These are phyloP conservation scores for Megaleporinus macrocephalus DNA, from an alignment of 2,113 vertebrate genomes.

Conservation along the genomic window DNA sequence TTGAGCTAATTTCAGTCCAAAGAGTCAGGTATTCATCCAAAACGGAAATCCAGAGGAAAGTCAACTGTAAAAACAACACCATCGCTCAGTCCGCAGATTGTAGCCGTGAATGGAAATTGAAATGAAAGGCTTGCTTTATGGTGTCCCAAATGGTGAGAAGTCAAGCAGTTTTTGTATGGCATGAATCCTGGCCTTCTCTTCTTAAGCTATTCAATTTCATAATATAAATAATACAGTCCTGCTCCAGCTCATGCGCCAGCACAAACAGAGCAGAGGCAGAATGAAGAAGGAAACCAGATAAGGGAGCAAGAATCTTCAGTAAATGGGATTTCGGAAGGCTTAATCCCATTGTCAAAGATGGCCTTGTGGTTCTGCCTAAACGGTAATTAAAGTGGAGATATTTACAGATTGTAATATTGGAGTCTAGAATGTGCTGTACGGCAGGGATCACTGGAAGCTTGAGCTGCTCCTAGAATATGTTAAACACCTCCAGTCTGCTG, in stretches of 20 bases:
- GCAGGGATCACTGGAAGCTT: slow-evolving; percentile 21
- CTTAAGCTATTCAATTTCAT: slow-evolving; percentile 66
- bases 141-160: slow-evolving; percentile 51
- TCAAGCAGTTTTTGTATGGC: slow-evolving; percentile 58
- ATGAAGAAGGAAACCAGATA: slow-evolving; percentile 11
- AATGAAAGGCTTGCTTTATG: slow-evolving; percentile 48
- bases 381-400: slow-evolving; percentile 25
- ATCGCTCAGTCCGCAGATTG: slow-evolving; percentile 40
- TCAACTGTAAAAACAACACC: slow-evolving; percentile 52
- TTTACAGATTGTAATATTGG: background rate
- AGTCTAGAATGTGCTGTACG: background rate
- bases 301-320: slow-evolving; percentile 10
- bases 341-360: slow-evolving; percentile 40
- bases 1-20: slow-evolving; percentile 50
- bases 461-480: slow-evolving; percentile 2
- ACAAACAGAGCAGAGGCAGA: slow-evolving; percentile 31
- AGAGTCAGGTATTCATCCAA: slow-evolving; percentile 51
- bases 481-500: slow-evolving; percentile 31
- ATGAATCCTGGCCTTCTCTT: slow-evolving; percentile 61
- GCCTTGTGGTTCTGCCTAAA: background rate
- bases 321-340: slow-evolving; percentile 17
- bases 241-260: slow-evolving; percentile 55
- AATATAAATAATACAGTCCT: slow-evolving; percentile 63
- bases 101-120: slow-evolving; percentile 44
- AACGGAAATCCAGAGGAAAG: slow-evolving; percentile 54